Evolutionary conservation across 1,140 invertebrate species (phyloP).

Genomic region (Sarcophaga bullata): DNA sequence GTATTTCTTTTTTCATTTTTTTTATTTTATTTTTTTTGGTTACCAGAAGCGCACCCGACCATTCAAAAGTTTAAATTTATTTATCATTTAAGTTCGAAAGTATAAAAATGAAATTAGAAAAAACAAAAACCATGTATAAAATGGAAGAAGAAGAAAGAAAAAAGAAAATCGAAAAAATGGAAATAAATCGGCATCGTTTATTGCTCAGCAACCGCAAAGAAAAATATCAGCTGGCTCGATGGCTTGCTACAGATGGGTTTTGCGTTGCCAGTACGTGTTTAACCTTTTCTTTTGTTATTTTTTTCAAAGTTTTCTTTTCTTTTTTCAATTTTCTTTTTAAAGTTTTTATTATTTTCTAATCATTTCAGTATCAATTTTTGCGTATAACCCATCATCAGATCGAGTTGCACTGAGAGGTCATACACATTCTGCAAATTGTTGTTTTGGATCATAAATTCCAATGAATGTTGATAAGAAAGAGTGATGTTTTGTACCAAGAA

Average conservation of each 20-base stretch:
- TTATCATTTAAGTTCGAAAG: conserved; percentile 32
- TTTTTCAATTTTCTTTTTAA: background rate
- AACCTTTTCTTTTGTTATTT: background rate
- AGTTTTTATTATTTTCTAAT: background rate
- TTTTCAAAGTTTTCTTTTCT: background rate
- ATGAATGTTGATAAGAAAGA: background rate
- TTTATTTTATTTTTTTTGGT: too few species aligned
- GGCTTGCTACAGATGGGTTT: background rate
- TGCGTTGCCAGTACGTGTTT: conserved; percentile 20
- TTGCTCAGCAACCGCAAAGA: conserved; percentile 24
- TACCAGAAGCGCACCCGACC: background rate
- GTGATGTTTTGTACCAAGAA: too few species aligned
- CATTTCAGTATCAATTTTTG: background rate
- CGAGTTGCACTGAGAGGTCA: background rate
- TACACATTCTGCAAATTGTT: conserved; percentile 20
- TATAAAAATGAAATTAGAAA: background rate
- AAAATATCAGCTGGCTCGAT: conserved; percentile 24
- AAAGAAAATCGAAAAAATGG: conserved; percentile 17
- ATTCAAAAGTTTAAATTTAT: conserved; percentile 38
- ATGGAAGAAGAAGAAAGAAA: background rate
- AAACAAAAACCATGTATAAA: background rate
- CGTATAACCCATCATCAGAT: background rate
- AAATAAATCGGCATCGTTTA: conserved; percentile 36
- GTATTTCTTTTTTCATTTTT: background rate
- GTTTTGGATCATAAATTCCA: conserved; percentile 31